Conservation (phyloP, 2,888 invertebrate species). For the Oligia fasciuncula region DNA sequence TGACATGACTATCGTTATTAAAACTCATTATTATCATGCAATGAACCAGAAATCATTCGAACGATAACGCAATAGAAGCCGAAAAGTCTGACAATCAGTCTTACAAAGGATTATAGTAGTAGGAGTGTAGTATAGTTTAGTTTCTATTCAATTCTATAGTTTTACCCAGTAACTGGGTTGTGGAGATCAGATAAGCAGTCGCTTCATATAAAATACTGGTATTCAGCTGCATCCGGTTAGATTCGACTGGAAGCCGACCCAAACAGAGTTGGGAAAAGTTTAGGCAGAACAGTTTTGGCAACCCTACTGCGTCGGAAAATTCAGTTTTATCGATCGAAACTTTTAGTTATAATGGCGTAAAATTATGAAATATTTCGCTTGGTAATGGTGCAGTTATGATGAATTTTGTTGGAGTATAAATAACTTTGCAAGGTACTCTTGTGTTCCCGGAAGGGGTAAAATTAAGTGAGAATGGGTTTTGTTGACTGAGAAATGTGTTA, state of each 20-base stretch:
- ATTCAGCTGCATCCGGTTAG: background rate
- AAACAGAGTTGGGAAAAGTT: background rate
- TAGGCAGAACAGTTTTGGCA: background rate
- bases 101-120: background rate
- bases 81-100: background rate
- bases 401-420: constrained; percentile 5
- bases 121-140: too few species aligned
- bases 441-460: background rate
- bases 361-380: constrained; percentile 35
- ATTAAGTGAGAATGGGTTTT: background rate
- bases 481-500: background rate
- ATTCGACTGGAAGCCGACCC: background rate
- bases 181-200: background rate
- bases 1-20: constrained; percentile 10
- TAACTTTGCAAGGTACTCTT: background rate
- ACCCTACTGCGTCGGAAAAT: constrained; percentile 46
- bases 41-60: constrained; percentile 24
- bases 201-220: background rate
- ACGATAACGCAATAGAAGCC: constrained; percentile 15
- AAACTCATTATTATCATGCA: constrained; percentile 13
- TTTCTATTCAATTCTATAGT: too few species aligned
- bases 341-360: constrained; percentile 33
- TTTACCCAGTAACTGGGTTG: background rate
- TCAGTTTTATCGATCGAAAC: constrained; percentile 46
- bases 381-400: constrained; percentile 3